Evolutionary conservation across 2,113 vertebrate genomes (phyloP).

Genomic region (Bettongia penicillata): DNA sequence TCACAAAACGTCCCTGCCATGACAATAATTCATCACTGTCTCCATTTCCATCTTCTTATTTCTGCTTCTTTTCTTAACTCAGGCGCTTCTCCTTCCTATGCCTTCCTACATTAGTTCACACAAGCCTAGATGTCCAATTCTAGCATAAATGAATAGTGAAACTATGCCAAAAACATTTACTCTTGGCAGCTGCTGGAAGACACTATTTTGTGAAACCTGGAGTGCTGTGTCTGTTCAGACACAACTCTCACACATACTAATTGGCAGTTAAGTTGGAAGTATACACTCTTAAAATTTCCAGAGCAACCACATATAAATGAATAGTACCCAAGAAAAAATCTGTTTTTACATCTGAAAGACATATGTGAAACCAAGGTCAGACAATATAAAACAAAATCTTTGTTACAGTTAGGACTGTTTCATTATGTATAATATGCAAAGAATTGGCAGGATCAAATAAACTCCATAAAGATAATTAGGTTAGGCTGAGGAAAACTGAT

Average conservation of each 20-base stretch:
- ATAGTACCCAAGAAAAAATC: neutral
- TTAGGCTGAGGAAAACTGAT: neutral
- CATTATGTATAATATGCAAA: neutral
- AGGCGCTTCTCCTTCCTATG: neutral
- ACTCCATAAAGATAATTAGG: neutral
- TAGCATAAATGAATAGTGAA: neutral
- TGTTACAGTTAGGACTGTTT: neutral
- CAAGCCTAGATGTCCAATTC: neutral
- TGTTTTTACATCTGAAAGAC: neutral
- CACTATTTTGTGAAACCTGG: neutral
- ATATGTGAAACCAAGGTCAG: neutral
- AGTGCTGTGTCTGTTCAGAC: neutral
- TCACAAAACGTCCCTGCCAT: neutral
- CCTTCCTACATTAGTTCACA: neutral
- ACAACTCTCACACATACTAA: neutral
- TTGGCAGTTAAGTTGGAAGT: neutral
- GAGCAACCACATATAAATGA: neutral
- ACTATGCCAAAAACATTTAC: neutral
- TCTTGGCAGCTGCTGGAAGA: neutral
- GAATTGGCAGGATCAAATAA: constrained; percentile 30
- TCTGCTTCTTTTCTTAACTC: neutral
- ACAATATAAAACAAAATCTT: neutral
- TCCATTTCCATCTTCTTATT: neutral
- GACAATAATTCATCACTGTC: neutral
- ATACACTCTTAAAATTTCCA: neutral